Evolutionary conservation across 2,888 invertebrate genomes (phyloP), one percentile per base, ranked within the genome.

Genomic region (Drosophila kambysellisi): DNA sequence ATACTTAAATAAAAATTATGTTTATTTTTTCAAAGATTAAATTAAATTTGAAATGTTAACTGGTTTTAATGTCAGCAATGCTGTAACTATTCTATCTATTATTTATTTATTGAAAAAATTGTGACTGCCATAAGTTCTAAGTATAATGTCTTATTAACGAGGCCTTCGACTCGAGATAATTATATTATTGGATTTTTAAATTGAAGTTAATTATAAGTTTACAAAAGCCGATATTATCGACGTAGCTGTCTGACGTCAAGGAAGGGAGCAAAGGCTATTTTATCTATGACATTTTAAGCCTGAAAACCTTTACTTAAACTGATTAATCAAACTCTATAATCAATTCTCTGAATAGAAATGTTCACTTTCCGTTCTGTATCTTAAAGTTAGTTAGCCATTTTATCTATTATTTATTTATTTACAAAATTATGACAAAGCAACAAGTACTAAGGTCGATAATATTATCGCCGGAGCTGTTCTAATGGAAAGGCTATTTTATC

Each of bases 31-130:
- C 41, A 6, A 39, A 37, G 37, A 12, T 46, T 12, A 25, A 2
- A 57, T 46, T 48, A 37, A 32, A 20, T 32, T 11, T 43, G 32
- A 39, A 39, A 32, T 58, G 41, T 41, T 8, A 41, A 67, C 37
- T 30, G 39, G 46, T 15, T 58, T 56, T 33, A 50, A 54, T 43
- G 56, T 8, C 41, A 41, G 9, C 9, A 46, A 43, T 43, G 5
- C 11, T 20, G 11, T 6, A 43, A 20, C 5, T 20, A 5, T 43
- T 20, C 20, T 46, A 46, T 46, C 46, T 4, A 15, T 25, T 46
- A 46, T 15, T 15, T 15, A 46, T 25, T 25, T 12, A 20, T 20
- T 20, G 43, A 20, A 0, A 11, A 11, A 20, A 20, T 11, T 5
- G 11, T 43, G 43, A 20, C 20, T 11, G 11, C 41, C 20, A 43